Evolutionary conservation across 1,140 invertebrate species (phyloP).

Genomic region (Melanaphis sacchari): DNA sequence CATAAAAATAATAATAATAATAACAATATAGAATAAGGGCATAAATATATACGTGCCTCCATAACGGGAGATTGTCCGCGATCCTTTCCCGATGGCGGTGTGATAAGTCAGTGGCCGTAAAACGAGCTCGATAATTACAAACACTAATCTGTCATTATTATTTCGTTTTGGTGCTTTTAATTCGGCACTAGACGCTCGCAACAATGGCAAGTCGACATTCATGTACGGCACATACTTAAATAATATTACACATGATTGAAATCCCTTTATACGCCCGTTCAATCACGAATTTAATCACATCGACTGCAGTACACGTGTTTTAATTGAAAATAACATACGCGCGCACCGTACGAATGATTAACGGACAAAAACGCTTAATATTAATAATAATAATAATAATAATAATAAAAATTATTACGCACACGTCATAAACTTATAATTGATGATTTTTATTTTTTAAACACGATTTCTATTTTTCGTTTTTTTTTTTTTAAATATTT

Average conservation of each 20-base stretch:
- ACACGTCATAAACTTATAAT: neutral
- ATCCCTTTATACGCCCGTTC: neutral
- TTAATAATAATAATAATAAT: neutral
- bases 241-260: neutral
- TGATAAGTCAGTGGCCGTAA: conserved; percentile 8
- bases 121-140: neutral
- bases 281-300: neutral
- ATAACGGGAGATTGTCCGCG: neutral
- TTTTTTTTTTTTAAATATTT: neutral
- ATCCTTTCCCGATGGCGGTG: neutral
- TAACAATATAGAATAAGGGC: neutral
- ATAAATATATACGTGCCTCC: neutral
- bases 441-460: neutral
- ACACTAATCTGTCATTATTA: conserved; percentile 28
- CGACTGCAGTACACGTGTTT: neutral
- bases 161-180: neutral
- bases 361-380: neutral
- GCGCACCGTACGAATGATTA: neutral
- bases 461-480: neutral
- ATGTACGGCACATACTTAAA: neutral
- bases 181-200: no score
- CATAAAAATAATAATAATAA: neutral
- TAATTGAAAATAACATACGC: neutral
- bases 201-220: neutral
- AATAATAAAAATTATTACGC: neutral